These are phyloP conservation scores for Typhlichthys eigenmanni DNA, from an alignment of 2,797 vertebrate genomes.

Conservation along the genomic window DNA sequence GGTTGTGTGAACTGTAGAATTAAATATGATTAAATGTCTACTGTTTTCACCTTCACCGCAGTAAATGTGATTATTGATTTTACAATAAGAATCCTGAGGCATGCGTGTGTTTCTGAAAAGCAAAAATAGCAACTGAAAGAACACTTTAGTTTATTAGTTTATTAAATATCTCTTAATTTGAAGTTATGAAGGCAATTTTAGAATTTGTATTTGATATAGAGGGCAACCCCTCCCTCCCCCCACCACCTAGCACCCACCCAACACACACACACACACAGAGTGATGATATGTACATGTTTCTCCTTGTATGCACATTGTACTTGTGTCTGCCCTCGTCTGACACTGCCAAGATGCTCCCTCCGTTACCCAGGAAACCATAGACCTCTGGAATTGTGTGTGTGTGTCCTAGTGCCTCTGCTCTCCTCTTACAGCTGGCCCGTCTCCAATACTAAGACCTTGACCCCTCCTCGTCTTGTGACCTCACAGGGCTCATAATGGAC, in stretches of 20 bases:
- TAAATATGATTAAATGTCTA: no score
- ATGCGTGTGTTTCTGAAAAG: no score
- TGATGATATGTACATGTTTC: background rate
- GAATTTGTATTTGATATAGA: no score
- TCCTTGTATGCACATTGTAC: slow-evolving; percentile 1
- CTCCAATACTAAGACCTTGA: background rate
- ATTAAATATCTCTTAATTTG: no score
- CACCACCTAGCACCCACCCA: background rate
- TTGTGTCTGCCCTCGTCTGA: slow-evolving; percentile 20
- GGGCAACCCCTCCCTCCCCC: no score
- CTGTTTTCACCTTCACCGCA: no score
- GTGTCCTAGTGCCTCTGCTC: background rate
- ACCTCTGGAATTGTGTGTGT: slow-evolving; percentile 12
- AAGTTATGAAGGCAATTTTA: no score
- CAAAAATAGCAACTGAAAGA: no score
- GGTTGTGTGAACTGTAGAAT: no score
- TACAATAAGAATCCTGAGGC: no score
- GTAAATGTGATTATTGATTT: no score
- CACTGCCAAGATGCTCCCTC: slow-evolving; percentile 33
- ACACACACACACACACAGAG: background rate
- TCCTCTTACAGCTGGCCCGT: background rate
- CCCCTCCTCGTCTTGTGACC: slow-evolving; percentile 1
- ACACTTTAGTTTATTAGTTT: no score
- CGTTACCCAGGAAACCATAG: slow-evolving; percentile 35
- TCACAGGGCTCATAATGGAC: background rate